A percentile compares a stretch with the other conserved stretches of the same genome.
Conservation (phyloP, 2,113 vertebrate genomes). For the Cnemophilus loriae region DNA sequence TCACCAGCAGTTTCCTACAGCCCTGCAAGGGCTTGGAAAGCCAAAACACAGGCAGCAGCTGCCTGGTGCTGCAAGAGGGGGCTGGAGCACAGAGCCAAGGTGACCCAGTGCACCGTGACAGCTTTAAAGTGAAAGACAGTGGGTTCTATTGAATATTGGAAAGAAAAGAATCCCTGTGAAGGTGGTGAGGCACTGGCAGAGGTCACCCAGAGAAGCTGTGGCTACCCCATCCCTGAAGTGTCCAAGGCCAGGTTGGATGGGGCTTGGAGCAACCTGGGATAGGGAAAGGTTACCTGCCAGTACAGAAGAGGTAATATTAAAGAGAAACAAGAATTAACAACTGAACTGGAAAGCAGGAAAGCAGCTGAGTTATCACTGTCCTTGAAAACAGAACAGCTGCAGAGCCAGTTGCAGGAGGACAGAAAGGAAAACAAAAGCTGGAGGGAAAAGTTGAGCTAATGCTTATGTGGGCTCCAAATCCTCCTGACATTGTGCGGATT, state of each 20-base stretch:
- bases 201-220: background rate
- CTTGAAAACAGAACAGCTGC: background rate
- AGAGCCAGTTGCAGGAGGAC: background rate
- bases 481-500: background rate
- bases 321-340: background rate
- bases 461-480: rapidly evolving
- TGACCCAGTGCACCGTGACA: no score
- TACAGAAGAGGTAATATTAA: background rate
- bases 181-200: background rate
- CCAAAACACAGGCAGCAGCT: background rate
- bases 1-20: background rate
- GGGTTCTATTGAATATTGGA: background rate
- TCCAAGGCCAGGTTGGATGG: background rate
- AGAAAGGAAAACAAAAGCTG: background rate
- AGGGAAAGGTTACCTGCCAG: background rate
- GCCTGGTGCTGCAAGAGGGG: background rate
- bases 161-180: background rate
- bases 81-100: background rate
- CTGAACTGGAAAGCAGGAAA: background rate
- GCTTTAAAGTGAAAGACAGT: background rate
- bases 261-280: background rate
- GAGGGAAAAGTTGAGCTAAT: background rate
- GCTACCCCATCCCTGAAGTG: background rate
- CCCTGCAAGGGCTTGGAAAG: background rate
- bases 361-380: background rate